Evolutionary conservation across 1,140 invertebrate genomes (phyloP).

Genomic region (Cherax quadricarinatus): DNA sequence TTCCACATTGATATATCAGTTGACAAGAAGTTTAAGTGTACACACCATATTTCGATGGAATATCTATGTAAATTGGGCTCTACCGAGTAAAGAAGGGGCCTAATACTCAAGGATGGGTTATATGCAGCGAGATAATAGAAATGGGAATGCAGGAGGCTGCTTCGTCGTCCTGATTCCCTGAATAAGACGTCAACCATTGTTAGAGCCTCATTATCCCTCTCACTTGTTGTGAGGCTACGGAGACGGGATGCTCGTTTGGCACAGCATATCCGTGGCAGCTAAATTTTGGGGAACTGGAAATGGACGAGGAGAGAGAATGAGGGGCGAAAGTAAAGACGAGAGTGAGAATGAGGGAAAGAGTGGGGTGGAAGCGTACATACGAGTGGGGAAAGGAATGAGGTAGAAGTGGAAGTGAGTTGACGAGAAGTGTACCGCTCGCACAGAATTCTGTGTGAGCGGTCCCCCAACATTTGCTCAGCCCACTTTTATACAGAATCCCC

Average conservation of each 20-base stretch:
- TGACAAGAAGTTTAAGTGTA: too few relatives aligned
- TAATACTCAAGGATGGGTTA: background rate
- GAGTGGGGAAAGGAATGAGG: background rate
- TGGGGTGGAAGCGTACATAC: background rate
- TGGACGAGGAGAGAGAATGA: background rate
- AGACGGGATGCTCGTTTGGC: background rate
- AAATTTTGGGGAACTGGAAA: background rate
- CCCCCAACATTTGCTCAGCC: too few relatives aligned
- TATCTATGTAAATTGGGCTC: too few relatives aligned
- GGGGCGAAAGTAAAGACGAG: background rate
- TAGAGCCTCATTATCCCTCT: background rate
- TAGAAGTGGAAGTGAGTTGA: too few relatives aligned
- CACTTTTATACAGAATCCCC: too few relatives aligned
- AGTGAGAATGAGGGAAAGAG: background rate
- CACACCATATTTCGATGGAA: too few relatives aligned
- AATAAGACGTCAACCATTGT: background rate
- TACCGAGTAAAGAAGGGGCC: too few relatives aligned
- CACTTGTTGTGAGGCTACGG: constrained; percentile 2
- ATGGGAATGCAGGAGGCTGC: background rate
- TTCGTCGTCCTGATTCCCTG: background rate
- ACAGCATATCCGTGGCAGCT: background rate
- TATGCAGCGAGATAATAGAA: background rate
- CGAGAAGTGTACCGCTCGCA: too few relatives aligned
- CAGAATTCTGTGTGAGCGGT: too few relatives aligned
- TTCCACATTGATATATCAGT: too few relatives aligned